phyloP scores from a whole-genome alignment of 2,888 invertebrate species.

The Philereme vetulata region DNA sequence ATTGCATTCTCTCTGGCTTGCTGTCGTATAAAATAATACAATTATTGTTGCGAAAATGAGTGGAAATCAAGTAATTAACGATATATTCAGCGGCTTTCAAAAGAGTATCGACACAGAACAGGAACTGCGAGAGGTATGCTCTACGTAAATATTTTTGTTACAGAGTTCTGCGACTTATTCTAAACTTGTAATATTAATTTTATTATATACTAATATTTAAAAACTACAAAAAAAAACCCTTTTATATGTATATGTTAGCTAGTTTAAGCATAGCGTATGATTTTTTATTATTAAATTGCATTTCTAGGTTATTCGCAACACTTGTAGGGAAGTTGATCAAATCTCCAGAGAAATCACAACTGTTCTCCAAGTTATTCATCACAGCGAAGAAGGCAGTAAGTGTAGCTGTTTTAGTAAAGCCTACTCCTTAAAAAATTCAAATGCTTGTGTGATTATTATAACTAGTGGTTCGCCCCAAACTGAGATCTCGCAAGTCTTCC shows the following conservation, averaged over 20 bases:
- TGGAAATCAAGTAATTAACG: constrained; percentile 24
- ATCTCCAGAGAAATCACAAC: constrained; percentile 91
- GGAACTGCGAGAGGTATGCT: constrained; percentile 89
- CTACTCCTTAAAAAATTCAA: too few relatives aligned
- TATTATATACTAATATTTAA: not conserved
- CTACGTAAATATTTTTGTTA: not conserved
- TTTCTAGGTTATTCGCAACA: constrained; percentile 86
- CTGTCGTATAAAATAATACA: not conserved
- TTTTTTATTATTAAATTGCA: not conserved
- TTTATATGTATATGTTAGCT: not conserved
- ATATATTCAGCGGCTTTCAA: constrained; percentile 87
- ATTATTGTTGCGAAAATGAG: constrained; percentile 27
- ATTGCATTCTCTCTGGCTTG: not conserved
- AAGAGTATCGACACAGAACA: constrained; percentile 90
- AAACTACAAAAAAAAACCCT: not conserved
- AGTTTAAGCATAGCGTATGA: not conserved
- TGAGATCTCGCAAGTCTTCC: too few relatives aligned
- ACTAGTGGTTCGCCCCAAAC: too few relatives aligned
- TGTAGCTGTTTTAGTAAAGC: constrained; percentile 34
- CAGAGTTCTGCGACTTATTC: not conserved
- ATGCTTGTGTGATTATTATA: too few relatives aligned
- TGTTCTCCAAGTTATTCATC: constrained; percentile 92
- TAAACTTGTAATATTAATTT: not conserved
- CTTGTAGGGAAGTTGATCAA: constrained; percentile 91
- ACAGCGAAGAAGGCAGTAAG: constrained; percentile 87